phyloP scores from a whole-genome alignment of 2,888 invertebrate genomes.

The Tryphoninae sp. region DNA sequence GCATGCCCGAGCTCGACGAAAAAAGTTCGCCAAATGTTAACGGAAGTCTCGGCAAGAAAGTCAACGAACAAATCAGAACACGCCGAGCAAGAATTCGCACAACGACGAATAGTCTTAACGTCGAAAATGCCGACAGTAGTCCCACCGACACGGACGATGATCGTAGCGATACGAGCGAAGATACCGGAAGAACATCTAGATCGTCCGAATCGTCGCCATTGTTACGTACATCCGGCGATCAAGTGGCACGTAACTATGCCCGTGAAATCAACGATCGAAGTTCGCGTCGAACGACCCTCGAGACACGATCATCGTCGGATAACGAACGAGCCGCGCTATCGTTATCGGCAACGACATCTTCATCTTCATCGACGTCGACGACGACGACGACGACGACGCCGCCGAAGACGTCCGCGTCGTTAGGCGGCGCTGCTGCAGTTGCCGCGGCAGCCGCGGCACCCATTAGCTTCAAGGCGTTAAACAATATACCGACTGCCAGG shows the following conservation, averaged over 20 bases:
- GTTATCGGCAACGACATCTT: slow-evolving; percentile 30
- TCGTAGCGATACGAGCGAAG: slow-evolving; percentile 16
- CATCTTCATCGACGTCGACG: slow-evolving; percentile 44
- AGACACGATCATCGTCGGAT: slow-evolving; percentile 29
- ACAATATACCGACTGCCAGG: slow-evolving; percentile 51
- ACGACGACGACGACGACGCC: slow-evolving; percentile 45
- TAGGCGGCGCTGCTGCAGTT: slow-evolving; percentile 41
- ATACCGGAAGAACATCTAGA: slow-evolving; percentile 18
- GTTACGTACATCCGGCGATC: neutral
- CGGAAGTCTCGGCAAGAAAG: slow-evolving; percentile 39
- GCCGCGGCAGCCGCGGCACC: slow-evolving; percentile 36
- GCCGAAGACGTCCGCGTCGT: slow-evolving; percentile 56
- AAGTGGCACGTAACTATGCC: neutral
- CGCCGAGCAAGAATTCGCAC: slow-evolving; percentile 43
- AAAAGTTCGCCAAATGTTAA: slow-evolving; percentile 11
- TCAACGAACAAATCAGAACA: slow-evolving; percentile 53
- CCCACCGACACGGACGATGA: slow-evolving; percentile 40
- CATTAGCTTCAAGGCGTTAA: slow-evolving; percentile 43
- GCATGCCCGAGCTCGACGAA: slow-evolving; percentile 59
- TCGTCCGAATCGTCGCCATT: slow-evolving; percentile 15
- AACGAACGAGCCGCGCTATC: slow-evolving; percentile 21
- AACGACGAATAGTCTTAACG: slow-evolving; percentile 39
- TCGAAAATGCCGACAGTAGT: slow-evolving; percentile 4
- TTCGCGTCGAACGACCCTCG: slow-evolving; percentile 46
- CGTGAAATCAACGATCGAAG: slow-evolving; percentile 31